Evolutionary conservation across 2,797 vertebrate genomes (phyloP).

Genomic region (Anguilla marmorata): DNA sequence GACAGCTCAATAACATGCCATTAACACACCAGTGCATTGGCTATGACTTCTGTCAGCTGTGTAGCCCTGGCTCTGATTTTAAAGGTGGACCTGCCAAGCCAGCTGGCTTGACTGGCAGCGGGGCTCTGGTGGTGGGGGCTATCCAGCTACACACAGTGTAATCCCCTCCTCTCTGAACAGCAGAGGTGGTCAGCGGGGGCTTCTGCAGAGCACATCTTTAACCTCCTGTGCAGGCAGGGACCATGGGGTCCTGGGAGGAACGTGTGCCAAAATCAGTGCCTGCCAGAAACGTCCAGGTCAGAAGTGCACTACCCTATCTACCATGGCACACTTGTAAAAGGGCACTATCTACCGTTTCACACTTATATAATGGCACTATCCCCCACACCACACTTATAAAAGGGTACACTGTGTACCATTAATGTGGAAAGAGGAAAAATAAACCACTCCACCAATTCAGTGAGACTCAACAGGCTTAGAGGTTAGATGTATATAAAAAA

Average conservation of each 20-base stretch:
- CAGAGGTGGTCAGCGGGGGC: background rate
- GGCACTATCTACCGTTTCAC: no score
- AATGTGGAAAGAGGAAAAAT: no score
- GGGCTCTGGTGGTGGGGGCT: background rate
- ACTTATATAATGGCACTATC: no score
- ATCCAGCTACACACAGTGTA: background rate
- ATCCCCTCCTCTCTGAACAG: background rate
- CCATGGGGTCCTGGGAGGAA: background rate
- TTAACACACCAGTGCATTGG: background rate
- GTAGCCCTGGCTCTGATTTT: background rate
- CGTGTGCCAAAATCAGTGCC: background rate
- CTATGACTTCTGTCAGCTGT: conserved; percentile 8
- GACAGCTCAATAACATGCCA: background rate
- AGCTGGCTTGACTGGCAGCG: background rate
- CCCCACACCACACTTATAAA: no score
- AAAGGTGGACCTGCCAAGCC: background rate
- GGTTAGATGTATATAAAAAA: no score
- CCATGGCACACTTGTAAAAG: no score
- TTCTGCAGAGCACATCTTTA: background rate
- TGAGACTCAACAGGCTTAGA: no score
- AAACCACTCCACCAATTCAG: no score
- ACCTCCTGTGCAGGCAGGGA: background rate
- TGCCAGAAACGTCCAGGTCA: background rate
- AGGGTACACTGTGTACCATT: no score
- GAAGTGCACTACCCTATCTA: background rate